phyloP scores from a whole-genome alignment of 2,888 invertebrate genomes.

The Hyalella azteca region DNA sequence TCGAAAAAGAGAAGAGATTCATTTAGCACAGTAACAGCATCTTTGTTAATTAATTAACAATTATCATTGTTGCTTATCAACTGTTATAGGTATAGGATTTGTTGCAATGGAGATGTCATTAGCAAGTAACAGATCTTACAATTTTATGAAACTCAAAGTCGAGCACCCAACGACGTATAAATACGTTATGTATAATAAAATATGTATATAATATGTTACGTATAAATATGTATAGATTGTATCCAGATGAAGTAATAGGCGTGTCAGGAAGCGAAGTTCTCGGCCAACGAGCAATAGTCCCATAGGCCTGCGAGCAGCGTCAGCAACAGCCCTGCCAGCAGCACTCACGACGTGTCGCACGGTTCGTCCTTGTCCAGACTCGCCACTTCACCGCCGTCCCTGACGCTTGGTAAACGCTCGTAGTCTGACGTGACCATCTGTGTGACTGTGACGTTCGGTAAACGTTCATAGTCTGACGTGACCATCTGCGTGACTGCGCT shows the following conservation, averaged over 20 bases:
- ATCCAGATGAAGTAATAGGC: not conserved
- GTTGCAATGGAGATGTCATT: no score
- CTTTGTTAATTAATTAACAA: no score
- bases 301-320: conserved; percentile 31
- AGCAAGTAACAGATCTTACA: no score
- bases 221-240: no score
- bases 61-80: no score
- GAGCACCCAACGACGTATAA: no score
- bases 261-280: not conserved
- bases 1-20: no score
- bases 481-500: conserved; percentile 12
- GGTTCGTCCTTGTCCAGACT: conserved; percentile 9
- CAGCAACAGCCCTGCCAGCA: conserved; percentile 31
- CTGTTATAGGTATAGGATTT: no score
- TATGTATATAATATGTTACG: no score
- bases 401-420: not conserved
- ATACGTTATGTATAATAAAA: no score
- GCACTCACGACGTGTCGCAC: conserved; percentile 33
- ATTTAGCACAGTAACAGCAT: no score
- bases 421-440: conserved; percentile 13
- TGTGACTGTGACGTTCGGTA: not conserved
- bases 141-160: no score
- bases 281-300: conserved; percentile 31
- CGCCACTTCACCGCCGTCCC: not conserved
- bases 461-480: not conserved